These are phyloP conservation scores for Frankliniella intonsa DNA, from an alignment of 2,888 invertebrate species.

Conservation along the genomic window DNA sequence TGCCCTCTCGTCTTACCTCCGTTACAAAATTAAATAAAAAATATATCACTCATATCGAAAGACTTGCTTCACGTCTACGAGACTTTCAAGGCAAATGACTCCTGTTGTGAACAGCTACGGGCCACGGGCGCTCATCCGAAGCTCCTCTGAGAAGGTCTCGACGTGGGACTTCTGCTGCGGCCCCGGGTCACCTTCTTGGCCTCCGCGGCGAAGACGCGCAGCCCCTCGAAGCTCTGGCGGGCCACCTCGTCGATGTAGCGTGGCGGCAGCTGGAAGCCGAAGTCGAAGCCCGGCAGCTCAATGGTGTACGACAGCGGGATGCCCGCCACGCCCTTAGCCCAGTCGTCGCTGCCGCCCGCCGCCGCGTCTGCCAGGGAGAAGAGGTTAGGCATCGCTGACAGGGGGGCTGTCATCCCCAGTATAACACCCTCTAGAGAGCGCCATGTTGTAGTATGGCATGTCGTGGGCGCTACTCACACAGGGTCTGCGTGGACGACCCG, in stretches of 20 bases:
- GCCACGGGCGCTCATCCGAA: too few species aligned
- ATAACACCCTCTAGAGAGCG: too few species aligned
- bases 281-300: conserved; percentile 60
- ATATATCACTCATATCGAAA: too few species aligned
- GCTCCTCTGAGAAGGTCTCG: too few species aligned
- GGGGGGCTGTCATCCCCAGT: too few species aligned
- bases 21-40: too few species aligned
- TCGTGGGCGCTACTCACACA: not conserved
- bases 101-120: too few species aligned
- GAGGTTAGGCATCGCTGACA: too few species aligned
- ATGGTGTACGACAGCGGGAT: conserved; percentile 86
- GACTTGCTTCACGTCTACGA: too few species aligned
- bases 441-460: too few species aligned
- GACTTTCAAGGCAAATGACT: too few species aligned
- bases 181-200: not conserved
- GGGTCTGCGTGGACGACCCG: conserved; percentile 11
- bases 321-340: conserved; percentile 76
- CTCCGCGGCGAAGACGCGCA: conserved; percentile 1
- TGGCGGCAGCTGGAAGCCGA: conserved; percentile 74
- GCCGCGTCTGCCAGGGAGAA: conserved; percentile 46
- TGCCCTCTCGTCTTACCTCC: too few species aligned
- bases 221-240: conserved; percentile 19
- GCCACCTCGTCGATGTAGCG: conserved; percentile 56
- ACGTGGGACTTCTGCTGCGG: not conserved
- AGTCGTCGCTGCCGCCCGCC: conserved; percentile 80